Base-by-base conservation (phyloP, 2,797 vertebrate genomes). In the Cygnus olor region DNA sequence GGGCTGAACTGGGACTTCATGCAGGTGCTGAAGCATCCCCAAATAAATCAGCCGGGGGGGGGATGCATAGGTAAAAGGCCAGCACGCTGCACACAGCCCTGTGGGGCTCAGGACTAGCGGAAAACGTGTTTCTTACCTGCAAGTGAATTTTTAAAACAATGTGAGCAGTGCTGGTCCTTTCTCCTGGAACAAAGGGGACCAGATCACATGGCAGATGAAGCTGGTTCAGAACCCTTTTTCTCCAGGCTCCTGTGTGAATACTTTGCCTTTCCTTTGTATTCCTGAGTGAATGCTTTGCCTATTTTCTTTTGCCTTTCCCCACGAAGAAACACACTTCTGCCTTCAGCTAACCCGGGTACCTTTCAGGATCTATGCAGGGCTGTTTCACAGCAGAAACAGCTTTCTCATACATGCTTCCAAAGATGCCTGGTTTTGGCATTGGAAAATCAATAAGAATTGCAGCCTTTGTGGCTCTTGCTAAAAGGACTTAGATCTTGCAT, bases 41-140 rank as follows among this genome's bases (percentile, higher is more conserved):
- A 65, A 38, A 54, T 10, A 47, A 58, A 25, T 25, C 5, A n/a
- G 10, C 9, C 1, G 51, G 36, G 38, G 68, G 68, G 14, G 54
- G n/a, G 25, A 7, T 7, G 71, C 78, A 3, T 19, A 25, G 36
- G 47, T 40, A 4, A 38, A 83, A 34, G 0, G 0, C 15, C 42
- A 64, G 19, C 2, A 0, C 13, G 2, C 7, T 38, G 16, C 5
- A 8, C 8, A 10, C n/a, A 53, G 16, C 3, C 2, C 53, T 1
- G 2, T 0, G 8, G 65, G 6, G 13, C 40, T 73, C 42, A 38
- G 22, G 40, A n/a, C 2, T 0, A 27, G 27, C 24, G n/a, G 44
- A 20, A 56, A 69, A 49, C 1, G 4, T 22, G 40, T 44, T 63
- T 53, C 54, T 19, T 12, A 5, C 44, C 40, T 28, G 22, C 66